These are phyloP conservation scores for Vanessa cardui DNA, from an alignment of 2,888 invertebrate genomes.

Conservation along the genomic window DNA sequence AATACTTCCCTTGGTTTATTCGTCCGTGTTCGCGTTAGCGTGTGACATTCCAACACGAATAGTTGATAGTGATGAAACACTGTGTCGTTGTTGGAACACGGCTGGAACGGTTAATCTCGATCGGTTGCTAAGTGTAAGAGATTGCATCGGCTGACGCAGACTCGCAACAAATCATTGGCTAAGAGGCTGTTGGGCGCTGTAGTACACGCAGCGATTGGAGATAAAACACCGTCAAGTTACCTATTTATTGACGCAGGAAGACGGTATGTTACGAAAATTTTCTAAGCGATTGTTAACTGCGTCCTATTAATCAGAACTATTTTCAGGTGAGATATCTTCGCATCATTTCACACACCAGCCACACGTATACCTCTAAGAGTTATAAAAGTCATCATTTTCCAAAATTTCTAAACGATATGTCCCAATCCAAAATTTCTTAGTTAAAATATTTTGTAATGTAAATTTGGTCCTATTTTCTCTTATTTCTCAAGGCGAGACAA, in stretches of 20 bases:
- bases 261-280: constrained; percentile 15
- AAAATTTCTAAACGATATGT: too few relatives aligned
- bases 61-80: constrained; percentile 33
- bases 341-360: background rate
- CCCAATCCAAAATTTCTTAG: too few relatives aligned
- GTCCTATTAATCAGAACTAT: background rate
- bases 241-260: constrained; percentile 34
- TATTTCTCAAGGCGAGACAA: too few relatives aligned
- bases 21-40: constrained; percentile 18
- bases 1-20: constrained; percentile 1
- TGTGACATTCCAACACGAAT: constrained; percentile 24
- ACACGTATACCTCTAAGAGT: too few relatives aligned
- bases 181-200: constrained; percentile 39
- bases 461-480: too few relatives aligned
- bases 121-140: constrained; percentile 42
- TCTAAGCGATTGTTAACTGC: constrained; percentile 8
- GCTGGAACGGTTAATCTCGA: constrained; percentile 37
- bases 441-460: too few relatives aligned
- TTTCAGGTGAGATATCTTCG: background rate
- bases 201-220: constrained; percentile 42
- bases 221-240: constrained; percentile 36
- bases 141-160: constrained; percentile 48
- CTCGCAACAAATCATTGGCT: constrained; percentile 49
- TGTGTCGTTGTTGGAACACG: constrained; percentile 26
- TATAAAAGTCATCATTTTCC: too few relatives aligned